Base-by-base conservation (phyloP, 1,140 invertebrate genomes). In the Camponotus vicinus region DNA sequence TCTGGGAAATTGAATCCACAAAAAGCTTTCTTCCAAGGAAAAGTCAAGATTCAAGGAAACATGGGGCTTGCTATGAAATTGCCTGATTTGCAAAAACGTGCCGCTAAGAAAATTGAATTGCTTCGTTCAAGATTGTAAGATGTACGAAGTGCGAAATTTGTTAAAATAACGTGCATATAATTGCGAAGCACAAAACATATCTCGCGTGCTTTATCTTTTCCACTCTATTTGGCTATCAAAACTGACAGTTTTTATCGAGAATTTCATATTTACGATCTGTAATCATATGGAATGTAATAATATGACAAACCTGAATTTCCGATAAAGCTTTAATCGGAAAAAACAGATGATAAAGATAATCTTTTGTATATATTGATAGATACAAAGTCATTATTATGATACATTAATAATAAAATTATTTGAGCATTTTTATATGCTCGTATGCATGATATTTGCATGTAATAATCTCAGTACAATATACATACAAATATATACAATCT, bases 11-110 rank as follows among this genome's bases (percentile, higher is more conserved):
- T 99, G 52, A 98, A 99, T 93, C 98, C 98, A 1, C 98, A 99
- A 93, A 98, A 99, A 95, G 99, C 99, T 8, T 99, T 99, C 94
- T 99, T 99, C 96, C 98, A 99, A 95, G 99, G 98, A 27, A 99
- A 99, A 94, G 96, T 99, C 21, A 99, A 99, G 95, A 97, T 99
- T 71, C 97, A 98, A 94, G 99, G 99, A 61, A 99, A 99, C 92
- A 99, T 99, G 97, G 98, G 98, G 0, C 95, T 99, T 11, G 98
- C 98, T 4, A 98, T 99, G 98, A 99, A 99, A 94, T 94, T 99
- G 45, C 97, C 97, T 67, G 98, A 99, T 90, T 95, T 99, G 73
- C 98, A 98, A 91, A 97, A 96, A 85, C 96, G 96, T 0, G 97
- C 97, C 3, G 95, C 97, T 27, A 96, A 96, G 59, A 97, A 97